Base-by-base conservation (phyloP, 1,140 invertebrate species). In the Procambarus clarkii region DNA sequence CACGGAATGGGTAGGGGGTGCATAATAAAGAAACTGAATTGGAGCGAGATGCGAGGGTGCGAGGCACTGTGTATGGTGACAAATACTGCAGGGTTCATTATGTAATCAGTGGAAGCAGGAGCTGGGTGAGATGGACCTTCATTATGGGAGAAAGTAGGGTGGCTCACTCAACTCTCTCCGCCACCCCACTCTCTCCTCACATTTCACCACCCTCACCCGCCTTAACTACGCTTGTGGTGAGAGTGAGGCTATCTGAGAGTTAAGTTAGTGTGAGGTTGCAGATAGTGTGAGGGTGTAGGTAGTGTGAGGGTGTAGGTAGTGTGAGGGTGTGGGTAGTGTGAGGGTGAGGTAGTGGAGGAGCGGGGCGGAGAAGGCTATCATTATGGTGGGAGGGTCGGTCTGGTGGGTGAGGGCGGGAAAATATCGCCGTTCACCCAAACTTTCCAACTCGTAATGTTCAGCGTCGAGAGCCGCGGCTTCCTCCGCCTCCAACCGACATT, bases 391-490 rank as follows among this genome's bases (percentile, higher is more conserved):
- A 91, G 88, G 88, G 88, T 81, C 88, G 69, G 88, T 46, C 71
- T 24, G 81, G 88, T 69, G 88, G 88, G 88, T 85, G 82, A 91
- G 88, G 88, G 88, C 88, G 88, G 88, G 88, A 91, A 90, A 91
- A 91, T 84, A 82, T 58, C 69, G 82, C 71, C 88, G 78, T 85
- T 91, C 58, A 71, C 78, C 54, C 74, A 91, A 78, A 45, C 81
- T 46, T 64, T 45, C 77, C 81, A 85, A 85, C 77, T 58, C 13
- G 64, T 69, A 84, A 50, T 78, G 34, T 48, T 78, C 71, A 87
- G 78, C 60, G 78, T 54, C 50, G 50, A 8, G 8, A 54, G 50
- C 1, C 5, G 13, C 13, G 50, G 50, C 50, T 54, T 13, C 13
- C 50, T 54, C 4, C 8, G 13, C 2, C 13, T 13, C 8, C 50